These are phyloP conservation scores for Chelon labrosus DNA, from an alignment of 2,797 vertebrate genomes.

Conservation along the genomic window DNA sequence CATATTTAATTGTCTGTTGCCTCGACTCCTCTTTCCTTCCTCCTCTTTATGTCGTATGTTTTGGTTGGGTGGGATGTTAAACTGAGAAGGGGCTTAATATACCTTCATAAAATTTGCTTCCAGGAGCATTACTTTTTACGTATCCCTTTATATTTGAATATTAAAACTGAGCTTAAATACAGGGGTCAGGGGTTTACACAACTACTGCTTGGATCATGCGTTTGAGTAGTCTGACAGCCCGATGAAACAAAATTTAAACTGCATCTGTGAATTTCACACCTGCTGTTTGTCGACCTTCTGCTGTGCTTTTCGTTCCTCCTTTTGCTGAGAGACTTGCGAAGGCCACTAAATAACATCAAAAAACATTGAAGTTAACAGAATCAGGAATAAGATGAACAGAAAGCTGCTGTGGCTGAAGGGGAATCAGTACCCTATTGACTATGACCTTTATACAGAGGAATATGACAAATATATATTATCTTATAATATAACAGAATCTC, in stretches of 20 bases:
- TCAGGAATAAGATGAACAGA: background rate
- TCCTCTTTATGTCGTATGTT: too few relatives aligned
- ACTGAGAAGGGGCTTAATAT: too few relatives aligned
- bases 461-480: background rate
- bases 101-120: too few relatives aligned
- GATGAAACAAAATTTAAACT: background rate
- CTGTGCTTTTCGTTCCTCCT: constrained; percentile 85
- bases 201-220: background rate
- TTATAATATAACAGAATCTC: constrained; percentile 1
- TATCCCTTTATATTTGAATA: too few relatives aligned
- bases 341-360: constrained; percentile 80
- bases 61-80: too few relatives aligned
- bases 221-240: background rate
- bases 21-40: too few relatives aligned
- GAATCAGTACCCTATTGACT: background rate
- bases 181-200: background rate
- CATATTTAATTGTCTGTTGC: too few relatives aligned
- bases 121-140: too few relatives aligned
- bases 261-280: constrained; percentile 71
- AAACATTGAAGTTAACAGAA: background rate
- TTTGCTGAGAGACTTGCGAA: constrained; percentile 92
- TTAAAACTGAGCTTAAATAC: background rate
- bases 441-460: background rate
- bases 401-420: background rate
- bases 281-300: constrained; percentile 85